These are phyloP conservation scores for Scolopax bukidnonensis DNA, from an alignment of 2,797 vertebrate species.

Conservation along the genomic window DNA sequence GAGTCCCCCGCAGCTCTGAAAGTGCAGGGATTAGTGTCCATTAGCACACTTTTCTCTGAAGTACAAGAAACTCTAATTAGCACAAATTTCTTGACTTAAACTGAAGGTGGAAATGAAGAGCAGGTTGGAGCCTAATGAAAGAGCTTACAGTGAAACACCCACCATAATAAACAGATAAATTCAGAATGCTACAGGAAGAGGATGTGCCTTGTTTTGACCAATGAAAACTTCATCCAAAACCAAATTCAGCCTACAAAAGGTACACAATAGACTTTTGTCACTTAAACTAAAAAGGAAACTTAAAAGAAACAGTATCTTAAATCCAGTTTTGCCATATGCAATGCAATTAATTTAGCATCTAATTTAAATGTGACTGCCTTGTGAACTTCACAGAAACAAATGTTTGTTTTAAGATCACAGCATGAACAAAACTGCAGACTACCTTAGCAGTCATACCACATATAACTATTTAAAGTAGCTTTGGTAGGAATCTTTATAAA, in stretches of 20 bases:
- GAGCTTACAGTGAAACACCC: neutral
- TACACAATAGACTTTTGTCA: neutral
- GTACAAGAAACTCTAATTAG: neutral
- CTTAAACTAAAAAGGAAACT: neutral
- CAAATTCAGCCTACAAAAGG: neutral
- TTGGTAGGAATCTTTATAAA: neutral
- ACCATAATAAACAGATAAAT: neutral
- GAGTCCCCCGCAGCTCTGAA: slow-evolving; percentile 21
- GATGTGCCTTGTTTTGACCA: neutral
- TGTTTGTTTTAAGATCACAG: neutral
- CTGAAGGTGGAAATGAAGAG: neutral
- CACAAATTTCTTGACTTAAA: slow-evolving; percentile 6
- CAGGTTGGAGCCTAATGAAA: neutral
- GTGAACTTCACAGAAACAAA: neutral
- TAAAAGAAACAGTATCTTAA: neutral
- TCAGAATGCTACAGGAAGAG: neutral
- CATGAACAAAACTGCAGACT: neutral
- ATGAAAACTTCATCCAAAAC: neutral
- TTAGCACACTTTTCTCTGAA: slow-evolving; percentile 8
- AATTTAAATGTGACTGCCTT: neutral
- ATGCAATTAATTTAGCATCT: neutral
- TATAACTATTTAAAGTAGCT: neutral
- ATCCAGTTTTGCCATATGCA: neutral
- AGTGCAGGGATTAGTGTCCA: slow-evolving; percentile 4
- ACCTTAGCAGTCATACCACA: neutral